Evolutionary conservation across 2,797 vertebrate species (phyloP), one percentile per base, ranked within the genome.

Genomic region (Cirrhinus mrigala): DNA sequence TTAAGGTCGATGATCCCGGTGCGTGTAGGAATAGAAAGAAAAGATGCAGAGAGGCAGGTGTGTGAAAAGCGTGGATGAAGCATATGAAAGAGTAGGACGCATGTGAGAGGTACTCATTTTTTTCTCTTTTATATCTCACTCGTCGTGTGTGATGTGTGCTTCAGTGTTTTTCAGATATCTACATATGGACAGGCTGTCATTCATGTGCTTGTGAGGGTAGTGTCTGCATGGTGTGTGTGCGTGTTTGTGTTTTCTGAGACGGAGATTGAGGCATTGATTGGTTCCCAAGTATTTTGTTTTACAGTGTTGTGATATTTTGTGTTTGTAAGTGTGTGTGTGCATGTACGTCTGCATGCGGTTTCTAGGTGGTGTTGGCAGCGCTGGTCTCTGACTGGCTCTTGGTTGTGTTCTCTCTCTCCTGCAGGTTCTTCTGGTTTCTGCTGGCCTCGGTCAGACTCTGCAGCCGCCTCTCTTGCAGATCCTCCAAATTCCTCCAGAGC

Each of bases 401-500:
- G 90, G 86, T 79, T 75, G 80, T 85, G 80, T 90, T 91, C 89
- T 91, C 93, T 91, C 93, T 92, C 90, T 96, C 95, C 91, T 96
- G 96, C 88, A 96, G 93, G 93, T 96, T 95, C 89, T 95, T 95
- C 91, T 96, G 95, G 91, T 97, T 97, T 87, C 96, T 91, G 77
- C 95, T 94, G 24, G 95, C 94, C 90, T 97, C 97, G 2, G 94
- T 95, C 80, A 96, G 89, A 90, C 96, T 96, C 93, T 96, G 97
- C 89, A 97, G 93, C 90, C 95, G 94, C 78, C 96, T 95, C 83
- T 97, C 96, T 93, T 96, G 95, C 68, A 96, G 93, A 85, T 97
- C 97, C 77, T 98, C 97, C 92, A 98, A 91, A 79, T 94, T 95
- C 87, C 93, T 93, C 97, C 97, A 97, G 56, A 98, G 94, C 85